phyloP scores from a whole-genome alignment of 2,113 vertebrate genomes.

The Chlorodrepanis virens region DNA sequence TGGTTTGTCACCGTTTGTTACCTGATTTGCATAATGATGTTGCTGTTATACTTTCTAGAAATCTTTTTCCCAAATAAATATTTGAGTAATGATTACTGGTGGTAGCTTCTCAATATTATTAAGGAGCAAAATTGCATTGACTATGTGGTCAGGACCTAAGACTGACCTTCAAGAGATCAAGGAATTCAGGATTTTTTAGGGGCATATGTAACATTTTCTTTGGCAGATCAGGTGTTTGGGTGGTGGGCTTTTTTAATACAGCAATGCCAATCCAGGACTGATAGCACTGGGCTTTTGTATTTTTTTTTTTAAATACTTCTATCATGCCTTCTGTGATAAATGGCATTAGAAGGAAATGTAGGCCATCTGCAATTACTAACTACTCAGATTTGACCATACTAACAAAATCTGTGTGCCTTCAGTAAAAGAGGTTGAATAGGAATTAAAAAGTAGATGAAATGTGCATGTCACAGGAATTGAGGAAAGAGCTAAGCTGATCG shows the following conservation, averaged over 20 bases:
- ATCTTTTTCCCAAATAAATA: not conserved
- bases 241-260: not conserved
- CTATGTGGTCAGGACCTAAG: not conserved
- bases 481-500: not conserved
- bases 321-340: not conserved
- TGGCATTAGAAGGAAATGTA: not conserved
- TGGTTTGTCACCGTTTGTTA: not conserved
- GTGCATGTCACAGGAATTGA: not conserved
- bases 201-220: not conserved
- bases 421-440: not conserved
- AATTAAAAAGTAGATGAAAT: not conserved
- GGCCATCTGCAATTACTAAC: not conserved
- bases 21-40: not conserved
- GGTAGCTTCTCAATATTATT: not conserved
- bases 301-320: not conserved
- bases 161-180: not conserved
- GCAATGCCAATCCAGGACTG: not conserved
- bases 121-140: not conserved
- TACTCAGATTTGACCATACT: not conserved
- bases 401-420: not conserved
- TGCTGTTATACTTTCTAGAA: accelerated
- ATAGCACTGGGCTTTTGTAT: not conserved
- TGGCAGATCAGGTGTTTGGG: not conserved
- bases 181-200: not conserved
- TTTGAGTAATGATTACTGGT: not conserved